These are phyloP conservation scores for Anguilla rostrata DNA, from an alignment of 2,113 vertebrate genomes.

Conservation along the genomic window DNA sequence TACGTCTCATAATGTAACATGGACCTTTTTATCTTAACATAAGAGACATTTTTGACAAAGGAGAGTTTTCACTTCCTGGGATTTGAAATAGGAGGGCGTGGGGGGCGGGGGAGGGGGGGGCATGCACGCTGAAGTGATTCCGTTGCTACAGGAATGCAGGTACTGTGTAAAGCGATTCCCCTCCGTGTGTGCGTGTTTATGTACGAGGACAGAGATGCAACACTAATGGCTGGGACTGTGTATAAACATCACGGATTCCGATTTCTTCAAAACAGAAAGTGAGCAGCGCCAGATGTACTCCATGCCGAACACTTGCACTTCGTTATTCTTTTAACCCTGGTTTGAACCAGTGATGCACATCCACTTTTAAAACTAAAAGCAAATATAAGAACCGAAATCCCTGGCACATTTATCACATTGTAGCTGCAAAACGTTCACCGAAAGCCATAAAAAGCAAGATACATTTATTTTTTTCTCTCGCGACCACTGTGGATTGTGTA, in stretches of 20 bases:
- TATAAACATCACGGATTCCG: conserved; percentile 9
- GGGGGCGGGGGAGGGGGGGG: no score
- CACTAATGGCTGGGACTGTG: conserved; percentile 2
- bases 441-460: no score
- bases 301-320: neutral
- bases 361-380: no score
- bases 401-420: no score
- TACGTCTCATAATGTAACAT: neutral
- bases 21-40: neutral
- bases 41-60: neutral
- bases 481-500: neutral
- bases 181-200: conserved; percentile 9
- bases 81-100: neutral
- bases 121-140: neutral
- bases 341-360: neutral
- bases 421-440: neutral
- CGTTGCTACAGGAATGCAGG: neutral
- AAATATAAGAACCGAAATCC: neutral
- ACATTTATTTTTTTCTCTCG: no score
- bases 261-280: conserved; percentile 7
- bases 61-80: neutral
- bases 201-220: neutral
- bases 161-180: neutral
- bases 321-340: neutral
- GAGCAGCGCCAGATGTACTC: neutral